These are phyloP conservation scores for Ormyrus rosae DNA, from an alignment of 2,888 invertebrate species.

Conservation along the genomic window DNA sequence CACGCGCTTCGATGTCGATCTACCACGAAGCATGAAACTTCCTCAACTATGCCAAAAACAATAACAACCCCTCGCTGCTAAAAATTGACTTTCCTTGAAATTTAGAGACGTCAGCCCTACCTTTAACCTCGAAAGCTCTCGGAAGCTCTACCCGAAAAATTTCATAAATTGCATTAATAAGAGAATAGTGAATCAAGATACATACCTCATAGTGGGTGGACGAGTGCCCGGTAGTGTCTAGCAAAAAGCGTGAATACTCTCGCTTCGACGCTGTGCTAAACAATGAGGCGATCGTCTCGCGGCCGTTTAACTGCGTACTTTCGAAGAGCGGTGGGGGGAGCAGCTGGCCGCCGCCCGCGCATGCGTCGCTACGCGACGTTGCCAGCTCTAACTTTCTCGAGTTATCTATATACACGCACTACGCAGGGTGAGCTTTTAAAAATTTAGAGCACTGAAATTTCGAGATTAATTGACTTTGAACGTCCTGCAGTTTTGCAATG, in stretches of 20 bases:
- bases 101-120: too few species aligned
- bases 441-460: constrained; percentile 25
- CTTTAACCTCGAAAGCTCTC: too few species aligned
- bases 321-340: neutral
- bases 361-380: constrained; percentile 30
- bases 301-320: constrained; percentile 21
- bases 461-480: constrained; percentile 1
- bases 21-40: too few species aligned
- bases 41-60: neutral
- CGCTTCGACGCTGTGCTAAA: constrained; percentile 74
- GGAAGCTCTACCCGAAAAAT: too few species aligned
- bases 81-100: too few species aligned
- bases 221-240: constrained; percentile 55
- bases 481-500: too few species aligned
- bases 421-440: neutral
- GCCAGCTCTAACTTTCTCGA: constrained; percentile 7
- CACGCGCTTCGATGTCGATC: too few species aligned
- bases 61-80: too few species aligned
- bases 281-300: constrained; percentile 59
- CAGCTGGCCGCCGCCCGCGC: constrained; percentile 15
- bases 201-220: constrained; percentile 50
- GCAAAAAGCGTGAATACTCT: constrained; percentile 75
- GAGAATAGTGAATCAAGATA: constrained; percentile 10
- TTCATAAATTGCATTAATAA: too few species aligned
- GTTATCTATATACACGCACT: neutral